A percentile compares a stretch with the other conserved stretches of the same genome.
phyloP scores from a whole-genome alignment of 2,113 vertebrate genomes.

The Apeltes quadracus region DNA sequence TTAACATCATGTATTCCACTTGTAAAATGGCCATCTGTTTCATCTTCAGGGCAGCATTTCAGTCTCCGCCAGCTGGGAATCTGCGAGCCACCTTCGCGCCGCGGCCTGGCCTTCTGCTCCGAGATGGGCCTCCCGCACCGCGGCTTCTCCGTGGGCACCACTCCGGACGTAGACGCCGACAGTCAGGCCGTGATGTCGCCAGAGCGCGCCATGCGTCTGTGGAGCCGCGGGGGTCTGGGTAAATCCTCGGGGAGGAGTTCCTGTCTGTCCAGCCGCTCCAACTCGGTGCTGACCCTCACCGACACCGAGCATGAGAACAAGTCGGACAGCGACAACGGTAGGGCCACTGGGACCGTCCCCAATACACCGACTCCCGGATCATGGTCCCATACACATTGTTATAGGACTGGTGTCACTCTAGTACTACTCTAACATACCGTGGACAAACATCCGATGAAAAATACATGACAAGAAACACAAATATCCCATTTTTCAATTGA shows the following conservation, averaged over 20 bases:
- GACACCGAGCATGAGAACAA: conserved; percentile 99
- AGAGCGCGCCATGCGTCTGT: conserved; percentile 94
- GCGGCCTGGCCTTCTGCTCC: conserved; percentile 94
- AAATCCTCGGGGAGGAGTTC: conserved; percentile 95
- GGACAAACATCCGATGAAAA: too few relatives aligned
- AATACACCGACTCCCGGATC: too few relatives aligned
- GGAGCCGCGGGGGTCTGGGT: conserved; percentile 88
- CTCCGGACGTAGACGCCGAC: conserved; percentile 90
- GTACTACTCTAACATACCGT: too few relatives aligned
- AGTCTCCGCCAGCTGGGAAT: conserved; percentile 97
- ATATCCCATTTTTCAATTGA: too few relatives aligned
- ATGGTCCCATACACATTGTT: too few relatives aligned
- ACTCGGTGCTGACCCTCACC: conserved; percentile 96
- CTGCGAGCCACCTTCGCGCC: conserved; percentile 93
- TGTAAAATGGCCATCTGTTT: not conserved
- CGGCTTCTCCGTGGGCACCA: conserved; percentile 92
- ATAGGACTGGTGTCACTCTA: too few relatives aligned
- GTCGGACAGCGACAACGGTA: conserved; percentile 98
- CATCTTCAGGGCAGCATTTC: conserved; percentile 92
- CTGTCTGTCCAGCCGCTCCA: conserved; percentile 97
- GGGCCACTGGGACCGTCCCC: conserved; percentile 10
- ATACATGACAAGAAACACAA: too few relatives aligned
- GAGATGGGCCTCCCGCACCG: conserved; percentile 96
- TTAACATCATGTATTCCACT: not conserved
- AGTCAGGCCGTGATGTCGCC: conserved; percentile 95